phyloP scores from a whole-genome alignment of 1,140 invertebrate genomes.

The Rhopalosiphum maidis region DNA sequence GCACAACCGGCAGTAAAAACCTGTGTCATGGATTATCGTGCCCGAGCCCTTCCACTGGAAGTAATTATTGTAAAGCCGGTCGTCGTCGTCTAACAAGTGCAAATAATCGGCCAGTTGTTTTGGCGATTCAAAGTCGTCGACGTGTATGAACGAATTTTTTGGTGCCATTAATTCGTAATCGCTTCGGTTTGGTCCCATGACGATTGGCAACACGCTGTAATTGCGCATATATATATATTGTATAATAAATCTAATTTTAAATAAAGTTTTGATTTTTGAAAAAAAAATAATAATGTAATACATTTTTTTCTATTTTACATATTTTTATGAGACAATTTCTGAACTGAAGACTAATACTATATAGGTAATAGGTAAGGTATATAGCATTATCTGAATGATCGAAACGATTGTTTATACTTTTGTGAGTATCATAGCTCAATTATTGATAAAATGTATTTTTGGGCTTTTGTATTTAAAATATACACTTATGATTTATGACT shows the following conservation, averaged over 20 bases:
- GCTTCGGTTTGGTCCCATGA: constrained; percentile 88
- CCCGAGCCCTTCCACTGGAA: constrained; percentile 88
- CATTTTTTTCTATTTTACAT: too few relatives aligned
- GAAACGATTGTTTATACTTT: too few relatives aligned
- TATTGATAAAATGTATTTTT: too few relatives aligned
- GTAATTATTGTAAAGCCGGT: constrained; percentile 88
- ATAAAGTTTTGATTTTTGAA: too few relatives aligned
- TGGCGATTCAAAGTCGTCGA: constrained; percentile 88
- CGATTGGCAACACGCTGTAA: constrained; percentile 86
- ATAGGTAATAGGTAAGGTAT: too few relatives aligned
- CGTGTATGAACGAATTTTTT: constrained; percentile 87
- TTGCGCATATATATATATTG: constrained; percentile 64
- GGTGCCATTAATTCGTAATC: constrained; percentile 88
- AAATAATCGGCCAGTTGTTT: constrained; percentile 84
- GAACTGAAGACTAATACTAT: too few relatives aligned
- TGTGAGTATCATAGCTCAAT: too few relatives aligned
- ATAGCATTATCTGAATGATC: too few relatives aligned
- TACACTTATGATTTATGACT: too few relatives aligned
- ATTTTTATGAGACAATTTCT: too few relatives aligned
- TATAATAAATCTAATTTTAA: too few relatives aligned
- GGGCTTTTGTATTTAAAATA: too few relatives aligned
- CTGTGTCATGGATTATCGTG: constrained; percentile 86
- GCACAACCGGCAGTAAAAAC: constrained; percentile 93
- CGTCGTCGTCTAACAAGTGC: constrained; percentile 79
- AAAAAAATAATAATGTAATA: accelerated